A percentile compares a stretch with the other conserved stretches of the same genome.
These are phyloP conservation scores for Chitala chitala DNA, from an alignment of 2,113 vertebrate species.

Conservation along the genomic window DNA sequence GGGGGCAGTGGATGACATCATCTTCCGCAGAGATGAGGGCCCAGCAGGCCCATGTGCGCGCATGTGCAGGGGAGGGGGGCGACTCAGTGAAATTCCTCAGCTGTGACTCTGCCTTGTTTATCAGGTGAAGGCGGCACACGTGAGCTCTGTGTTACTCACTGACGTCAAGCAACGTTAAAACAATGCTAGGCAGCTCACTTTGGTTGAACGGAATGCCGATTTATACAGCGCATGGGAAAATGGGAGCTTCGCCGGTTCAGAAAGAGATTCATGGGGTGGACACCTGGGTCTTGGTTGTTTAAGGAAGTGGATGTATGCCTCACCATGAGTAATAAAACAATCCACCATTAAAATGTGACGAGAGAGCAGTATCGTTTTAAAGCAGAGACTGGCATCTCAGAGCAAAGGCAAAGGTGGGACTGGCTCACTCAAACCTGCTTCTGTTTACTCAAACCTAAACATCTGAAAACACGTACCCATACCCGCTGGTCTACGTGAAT, in stretches of 20 bases:
- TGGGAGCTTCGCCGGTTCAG: not conserved
- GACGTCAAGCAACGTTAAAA: not conserved
- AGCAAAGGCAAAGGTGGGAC: not conserved
- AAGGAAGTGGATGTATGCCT: not conserved
- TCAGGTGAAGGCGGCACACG: not conserved
- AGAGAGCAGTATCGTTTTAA: not conserved
- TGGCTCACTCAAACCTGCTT: not conserved
- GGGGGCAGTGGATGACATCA: not conserved
- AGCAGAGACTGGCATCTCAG: no score
- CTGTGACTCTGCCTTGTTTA: not conserved
- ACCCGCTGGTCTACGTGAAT: not conserved
- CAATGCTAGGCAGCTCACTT: not conserved
- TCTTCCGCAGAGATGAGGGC: not conserved
- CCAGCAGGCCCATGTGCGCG: not conserved
- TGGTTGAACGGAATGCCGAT: not conserved
- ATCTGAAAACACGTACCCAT: not conserved
- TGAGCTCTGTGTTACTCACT: not conserved
- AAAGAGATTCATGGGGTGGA: not conserved
- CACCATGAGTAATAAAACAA: not conserved
- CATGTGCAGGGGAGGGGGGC: not conserved
- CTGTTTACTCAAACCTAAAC: not conserved
- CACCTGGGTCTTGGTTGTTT: not conserved
- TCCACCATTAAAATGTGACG: not conserved
- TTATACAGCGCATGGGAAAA: conserved; percentile 5
- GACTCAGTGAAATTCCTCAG: not conserved